Base-by-base conservation (phyloP, 2,888 invertebrate species). In the Andrena bucephala region DNA sequence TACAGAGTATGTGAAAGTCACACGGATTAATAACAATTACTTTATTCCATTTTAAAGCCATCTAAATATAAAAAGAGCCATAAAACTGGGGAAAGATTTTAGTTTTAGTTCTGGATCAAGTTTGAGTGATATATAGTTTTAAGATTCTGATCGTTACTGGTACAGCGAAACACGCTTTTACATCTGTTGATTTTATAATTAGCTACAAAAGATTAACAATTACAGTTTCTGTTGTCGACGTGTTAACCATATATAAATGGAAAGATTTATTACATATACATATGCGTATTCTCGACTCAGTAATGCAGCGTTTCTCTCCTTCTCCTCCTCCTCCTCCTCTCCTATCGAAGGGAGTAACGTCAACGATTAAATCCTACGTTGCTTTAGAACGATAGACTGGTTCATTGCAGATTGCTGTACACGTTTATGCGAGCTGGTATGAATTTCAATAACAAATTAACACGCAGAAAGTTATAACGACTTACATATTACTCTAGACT, bases 211-310 rank as follows among this genome's bases (percentile, higher is more conserved):
- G 50, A 71, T 70, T 68, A 77, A 73, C 57, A 42, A 75, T 83
- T 42, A 54, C 59, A 57, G 48, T 57, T 73, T 65, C 27, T 27
- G 3, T 69, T 60, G 24, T 69, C 50, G 29, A 63, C n/a, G 24
- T 24, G 42, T 70, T 62, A 70, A 76, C 29, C 7, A 48, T 65
- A 29, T 48, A 36, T 60, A 50, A 59, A 50, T 16, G 60, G 60
- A 74, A 68, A 77, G 66, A 80, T 82, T 87, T 89, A 85, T 86
- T 90, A 90, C 93, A 92, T 93, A 93, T 92, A 93, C 87, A 91
- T 93, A 93, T 92, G 92, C 93, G 93, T 92, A 84, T 72, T 83
- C 83, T 85, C 65, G 75, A 85, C 77, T 79, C 72, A 70, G 69
- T 42, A 48, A 70, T 24, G 52, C 63, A 81, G 66, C 27, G 31